phyloP scores from a whole-genome alignment of 2,113 vertebrate genomes.

The Labeo catla region DNA sequence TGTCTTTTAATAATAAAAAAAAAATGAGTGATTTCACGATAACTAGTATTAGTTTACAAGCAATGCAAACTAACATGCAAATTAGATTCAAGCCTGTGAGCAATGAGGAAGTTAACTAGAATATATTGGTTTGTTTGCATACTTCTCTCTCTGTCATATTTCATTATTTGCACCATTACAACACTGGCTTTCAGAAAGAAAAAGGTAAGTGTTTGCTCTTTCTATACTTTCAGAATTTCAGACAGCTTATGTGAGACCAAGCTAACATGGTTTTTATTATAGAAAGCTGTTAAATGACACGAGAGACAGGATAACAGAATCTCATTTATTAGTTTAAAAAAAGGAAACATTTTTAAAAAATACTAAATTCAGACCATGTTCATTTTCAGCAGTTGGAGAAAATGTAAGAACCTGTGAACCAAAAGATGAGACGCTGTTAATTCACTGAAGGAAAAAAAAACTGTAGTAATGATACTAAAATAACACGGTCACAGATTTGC shows the following conservation, averaged over 20 bases:
- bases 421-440: neutral
- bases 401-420: neutral
- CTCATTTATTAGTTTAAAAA: conserved; percentile 17
- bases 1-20: neutral
- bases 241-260: neutral
- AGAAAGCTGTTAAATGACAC: neutral
- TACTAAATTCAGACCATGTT: neutral
- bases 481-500: neutral
- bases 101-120: neutral
- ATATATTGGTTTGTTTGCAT: neutral
- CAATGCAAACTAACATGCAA: neutral
- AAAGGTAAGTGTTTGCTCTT: conserved; percentile 29
- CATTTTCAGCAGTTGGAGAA: neutral
- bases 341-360: neutral
- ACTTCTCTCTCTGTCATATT: neutral
- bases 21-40: neutral
- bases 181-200: conserved; percentile 42
- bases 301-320: neutral
- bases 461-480: neutral
- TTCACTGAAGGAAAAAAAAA: neutral
- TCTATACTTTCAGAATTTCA: neutral
- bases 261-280: neutral
- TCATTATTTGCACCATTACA: neutral
- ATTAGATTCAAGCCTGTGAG: neutral
- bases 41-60: neutral